Conservation (phyloP, 1,140 invertebrate genomes). For the Globodera rostochiensis region DNA sequence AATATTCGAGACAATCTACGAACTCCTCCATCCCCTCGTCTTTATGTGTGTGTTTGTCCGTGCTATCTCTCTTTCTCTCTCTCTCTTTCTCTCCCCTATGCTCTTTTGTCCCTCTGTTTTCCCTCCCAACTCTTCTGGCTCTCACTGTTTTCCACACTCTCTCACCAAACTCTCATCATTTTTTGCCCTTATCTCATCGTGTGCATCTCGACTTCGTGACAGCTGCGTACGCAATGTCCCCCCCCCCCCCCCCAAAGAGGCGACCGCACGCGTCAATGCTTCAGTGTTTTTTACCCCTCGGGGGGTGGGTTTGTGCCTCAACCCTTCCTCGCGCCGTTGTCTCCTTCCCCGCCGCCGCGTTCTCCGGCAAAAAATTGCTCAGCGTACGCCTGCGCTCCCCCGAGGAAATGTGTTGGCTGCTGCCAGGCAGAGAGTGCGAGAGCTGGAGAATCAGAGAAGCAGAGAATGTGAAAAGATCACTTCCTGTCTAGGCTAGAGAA, state of each 20-base stretch:
- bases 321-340: background rate
- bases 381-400: background rate
- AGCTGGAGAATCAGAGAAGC: background rate
- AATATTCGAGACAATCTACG: background rate
- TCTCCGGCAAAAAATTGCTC: constrained; percentile 13
- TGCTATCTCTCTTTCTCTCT: background rate
- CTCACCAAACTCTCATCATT: background rate
- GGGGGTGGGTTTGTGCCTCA: background rate
- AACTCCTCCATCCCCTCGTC: background rate
- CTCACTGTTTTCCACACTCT: background rate
- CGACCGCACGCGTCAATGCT: background rate
- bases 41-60: background rate
- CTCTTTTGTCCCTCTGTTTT: background rate
- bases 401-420: background rate
- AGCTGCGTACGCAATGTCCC: background rate
- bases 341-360: background rate
- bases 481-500: background rate
- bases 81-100: background rate
- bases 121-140: no score
- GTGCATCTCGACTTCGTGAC: background rate
- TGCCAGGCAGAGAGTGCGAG: background rate
- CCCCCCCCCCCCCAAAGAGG: background rate
- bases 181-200: background rate
- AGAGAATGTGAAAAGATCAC: background rate
- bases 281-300: background rate